Evolutionary conservation across 30 jellyfish, hydroid and myxozoan species (phyloP).

Genomic region (Cassiopea xamachana): DNA sequence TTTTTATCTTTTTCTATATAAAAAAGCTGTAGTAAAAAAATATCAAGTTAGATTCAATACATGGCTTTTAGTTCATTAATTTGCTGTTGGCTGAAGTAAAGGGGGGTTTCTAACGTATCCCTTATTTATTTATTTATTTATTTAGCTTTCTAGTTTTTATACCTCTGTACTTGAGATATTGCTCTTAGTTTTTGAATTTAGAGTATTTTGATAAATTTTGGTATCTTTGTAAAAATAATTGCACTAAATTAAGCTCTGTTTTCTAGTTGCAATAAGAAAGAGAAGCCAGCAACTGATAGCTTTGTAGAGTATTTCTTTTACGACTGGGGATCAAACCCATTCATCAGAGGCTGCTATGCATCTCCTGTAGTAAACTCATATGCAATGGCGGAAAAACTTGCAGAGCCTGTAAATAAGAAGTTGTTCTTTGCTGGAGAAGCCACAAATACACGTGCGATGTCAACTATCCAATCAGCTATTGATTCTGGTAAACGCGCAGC

Average conservation of each 20-base stretch:
- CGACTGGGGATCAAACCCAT: slow-evolving; percentile 71
- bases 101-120: no score
- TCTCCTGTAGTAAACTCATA: slow-evolving; percentile 69
- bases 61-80: no score
- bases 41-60: no score
- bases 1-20: no score
- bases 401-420: slow-evolving; percentile 42
- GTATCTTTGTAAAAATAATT: no score
- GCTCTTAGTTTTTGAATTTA: no score
- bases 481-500: slow-evolving; percentile 74
- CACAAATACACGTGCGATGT: slow-evolving; percentile 19
- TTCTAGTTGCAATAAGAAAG: slow-evolving; percentile 25
- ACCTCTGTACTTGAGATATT: no score
- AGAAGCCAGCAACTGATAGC: slow-evolving; percentile 46
- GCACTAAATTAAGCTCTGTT: background rate
- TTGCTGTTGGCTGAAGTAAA: no score
- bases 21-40: no score
- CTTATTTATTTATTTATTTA: no score
- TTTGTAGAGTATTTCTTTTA: slow-evolving; percentile 55
- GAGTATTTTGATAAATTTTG: no score
- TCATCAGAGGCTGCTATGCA: slow-evolving; percentile 60
- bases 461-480: slow-evolving; percentile 75
- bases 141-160: no score
- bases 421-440: slow-evolving; percentile 82
- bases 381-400: slow-evolving; percentile 46